Evolutionary conservation across 2,797 vertebrate species (phyloP).

Genomic region (Falco novaeseelandiae): DNA sequence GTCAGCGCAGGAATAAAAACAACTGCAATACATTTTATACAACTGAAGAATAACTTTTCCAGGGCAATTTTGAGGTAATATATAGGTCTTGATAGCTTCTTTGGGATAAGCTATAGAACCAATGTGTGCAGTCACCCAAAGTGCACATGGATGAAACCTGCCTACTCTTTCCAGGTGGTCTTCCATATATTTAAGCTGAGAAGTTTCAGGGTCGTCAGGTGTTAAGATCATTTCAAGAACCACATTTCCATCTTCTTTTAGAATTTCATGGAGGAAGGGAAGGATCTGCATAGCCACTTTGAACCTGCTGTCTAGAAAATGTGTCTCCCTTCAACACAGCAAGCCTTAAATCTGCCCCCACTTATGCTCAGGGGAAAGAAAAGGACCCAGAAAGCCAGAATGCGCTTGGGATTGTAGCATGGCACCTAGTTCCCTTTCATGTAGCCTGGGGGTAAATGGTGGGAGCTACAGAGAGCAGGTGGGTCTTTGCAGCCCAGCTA

Average conservation of each 20-base stretch:
- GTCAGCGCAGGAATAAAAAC: background rate
- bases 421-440: background rate
- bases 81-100: background rate
- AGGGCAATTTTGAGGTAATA: background rate
- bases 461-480: background rate
- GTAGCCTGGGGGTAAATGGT: background rate
- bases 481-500: background rate
- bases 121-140: background rate
- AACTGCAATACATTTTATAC: background rate
- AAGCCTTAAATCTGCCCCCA: background rate
- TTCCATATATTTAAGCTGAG: background rate
- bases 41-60: background rate
- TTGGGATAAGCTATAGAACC: background rate
- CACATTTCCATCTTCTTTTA: background rate
- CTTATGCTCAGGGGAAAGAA: background rate
- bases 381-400: background rate
- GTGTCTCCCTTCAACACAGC: background rate
- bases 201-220: background rate
- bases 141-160: background rate
- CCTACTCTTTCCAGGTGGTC: background rate
- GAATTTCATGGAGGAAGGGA: background rate
- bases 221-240: background rate
- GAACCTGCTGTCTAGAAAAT: background rate
- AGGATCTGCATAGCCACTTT: background rate
- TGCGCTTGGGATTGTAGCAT: background rate